Percentiles rank a stretch among this genome's conserved stretches.
Evolutionary conservation across 1,140 invertebrate genomes (phyloP).

Genomic region (Neoseiulus cucumeris): DNA sequence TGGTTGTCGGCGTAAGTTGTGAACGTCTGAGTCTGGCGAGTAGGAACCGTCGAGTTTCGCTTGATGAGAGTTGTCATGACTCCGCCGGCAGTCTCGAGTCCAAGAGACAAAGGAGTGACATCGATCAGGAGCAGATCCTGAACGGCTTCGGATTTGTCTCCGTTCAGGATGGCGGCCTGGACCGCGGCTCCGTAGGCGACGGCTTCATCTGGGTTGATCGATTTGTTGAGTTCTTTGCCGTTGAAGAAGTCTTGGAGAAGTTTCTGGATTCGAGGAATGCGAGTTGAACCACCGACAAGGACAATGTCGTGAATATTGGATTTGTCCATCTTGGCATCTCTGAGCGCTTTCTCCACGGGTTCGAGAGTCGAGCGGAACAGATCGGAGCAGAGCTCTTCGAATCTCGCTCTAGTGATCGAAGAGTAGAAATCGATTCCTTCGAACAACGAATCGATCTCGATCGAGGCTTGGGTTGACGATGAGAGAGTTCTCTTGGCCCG

Average conservation of each 20-base stretch:
- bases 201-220: constrained; percentile 84
- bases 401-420: constrained; percentile 74
- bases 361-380: constrained; percentile 38
- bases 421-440: constrained; percentile 95
- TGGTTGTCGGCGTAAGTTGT: constrained; percentile 91
- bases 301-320: constrained; percentile 75
- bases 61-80: constrained; percentile 91
- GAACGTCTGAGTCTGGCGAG: constrained; percentile 84
- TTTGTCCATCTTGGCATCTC: constrained; percentile 29
- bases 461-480: constrained; percentile 32
- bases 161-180: constrained; percentile 56
- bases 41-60: constrained; percentile 86
- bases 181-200: constrained; percentile 61
- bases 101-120: constrained; percentile 78
- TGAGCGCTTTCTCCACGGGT: constrained; percentile 26
- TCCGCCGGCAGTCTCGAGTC: constrained; percentile 90
- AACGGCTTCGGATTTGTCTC: constrained; percentile 79
- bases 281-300: constrained; percentile 85
- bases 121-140: constrained; percentile 77
- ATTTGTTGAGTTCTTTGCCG: constrained; percentile 90
- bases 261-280: constrained; percentile 94
- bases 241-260: constrained; percentile 48
- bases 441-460: constrained; percentile 83
- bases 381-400: constrained; percentile 83
- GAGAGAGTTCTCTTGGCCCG: constrained; percentile 33